Percentiles rank a stretch among this genome's conserved stretches.
Evolutionary conservation across 1,140 invertebrate genomes (phyloP).

Genomic region (Conus ventricosus): DNA sequence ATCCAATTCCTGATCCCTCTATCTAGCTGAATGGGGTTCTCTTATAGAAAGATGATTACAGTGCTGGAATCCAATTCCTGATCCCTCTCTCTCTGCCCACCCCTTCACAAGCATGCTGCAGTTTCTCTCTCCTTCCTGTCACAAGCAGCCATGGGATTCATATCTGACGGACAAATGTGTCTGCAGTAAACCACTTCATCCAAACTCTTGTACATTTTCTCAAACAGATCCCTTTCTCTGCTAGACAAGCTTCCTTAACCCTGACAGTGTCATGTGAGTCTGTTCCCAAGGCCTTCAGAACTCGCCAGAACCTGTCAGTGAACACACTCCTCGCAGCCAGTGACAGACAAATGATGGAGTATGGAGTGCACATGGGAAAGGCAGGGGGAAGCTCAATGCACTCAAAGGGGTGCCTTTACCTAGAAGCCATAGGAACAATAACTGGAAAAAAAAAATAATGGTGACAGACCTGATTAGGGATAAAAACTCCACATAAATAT

Average conservation of each 20-base stretch:
- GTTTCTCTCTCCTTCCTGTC: too few relatives aligned
- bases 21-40: too few relatives aligned
- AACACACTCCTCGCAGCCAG: neutral
- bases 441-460: constrained; percentile 35
- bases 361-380: neutral
- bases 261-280: too few relatives aligned
- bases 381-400: neutral
- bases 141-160: too few relatives aligned
- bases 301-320: too few relatives aligned
- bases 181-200: neutral
- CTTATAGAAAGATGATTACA: too few relatives aligned
- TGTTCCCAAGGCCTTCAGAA: too few relatives aligned
- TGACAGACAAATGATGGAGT: neutral
- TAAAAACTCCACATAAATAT: neutral
- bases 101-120: too few relatives aligned
- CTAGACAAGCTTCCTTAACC: neutral
- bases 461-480: neutral
- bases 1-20: too few relatives aligned
- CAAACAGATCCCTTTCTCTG: neutral
- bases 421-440: constrained; percentile 33
- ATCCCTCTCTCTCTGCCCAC: too few relatives aligned
- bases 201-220: neutral
- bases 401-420: constrained; percentile 19
- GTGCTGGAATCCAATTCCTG: too few relatives aligned
- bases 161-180: too few relatives aligned